Conservation (phyloP, 2,113 vertebrate species). For the Ophthalmolycus amberensis region DNA sequence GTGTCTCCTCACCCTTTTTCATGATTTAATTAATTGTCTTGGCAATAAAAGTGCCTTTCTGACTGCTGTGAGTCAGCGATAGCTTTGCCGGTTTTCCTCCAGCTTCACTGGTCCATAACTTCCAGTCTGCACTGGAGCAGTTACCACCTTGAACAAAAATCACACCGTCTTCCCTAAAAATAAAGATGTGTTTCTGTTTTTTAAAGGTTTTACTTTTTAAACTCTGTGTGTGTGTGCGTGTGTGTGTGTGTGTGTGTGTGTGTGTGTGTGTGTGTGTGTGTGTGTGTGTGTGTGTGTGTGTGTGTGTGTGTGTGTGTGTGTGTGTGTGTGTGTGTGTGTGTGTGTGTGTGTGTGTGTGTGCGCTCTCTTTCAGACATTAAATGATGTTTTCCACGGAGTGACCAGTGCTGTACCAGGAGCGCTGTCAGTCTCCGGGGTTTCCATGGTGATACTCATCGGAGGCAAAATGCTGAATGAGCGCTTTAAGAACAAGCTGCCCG, state of each 20-base stretch:
- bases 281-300: neutral
- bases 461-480: conserved; percentile 65
- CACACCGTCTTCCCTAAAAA: neutral
- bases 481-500: conserved; percentile 66
- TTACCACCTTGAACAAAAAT: neutral
- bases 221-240: neutral
- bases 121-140: neutral
- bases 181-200: neutral
- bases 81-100: neutral
- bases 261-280: neutral
- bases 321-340: neutral
- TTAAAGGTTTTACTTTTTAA: neutral
- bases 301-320: neutral
- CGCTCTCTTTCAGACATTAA: conserved; percentile 37
- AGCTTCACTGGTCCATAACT: neutral
- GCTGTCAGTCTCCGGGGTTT: conserved; percentile 50
- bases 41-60: neutral
- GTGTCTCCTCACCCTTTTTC: neutral
- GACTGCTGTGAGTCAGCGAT: neutral
- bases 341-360: neutral
- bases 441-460: conserved; percentile 44
- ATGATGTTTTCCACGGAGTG: conserved; percentile 49
- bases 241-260: neutral
- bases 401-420: conserved; percentile 43
- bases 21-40: neutral